Evolutionary conservation across 1,140 invertebrate species (phyloP).

Genomic region (Pachyrhynchus sulphureomaculatus): DNA sequence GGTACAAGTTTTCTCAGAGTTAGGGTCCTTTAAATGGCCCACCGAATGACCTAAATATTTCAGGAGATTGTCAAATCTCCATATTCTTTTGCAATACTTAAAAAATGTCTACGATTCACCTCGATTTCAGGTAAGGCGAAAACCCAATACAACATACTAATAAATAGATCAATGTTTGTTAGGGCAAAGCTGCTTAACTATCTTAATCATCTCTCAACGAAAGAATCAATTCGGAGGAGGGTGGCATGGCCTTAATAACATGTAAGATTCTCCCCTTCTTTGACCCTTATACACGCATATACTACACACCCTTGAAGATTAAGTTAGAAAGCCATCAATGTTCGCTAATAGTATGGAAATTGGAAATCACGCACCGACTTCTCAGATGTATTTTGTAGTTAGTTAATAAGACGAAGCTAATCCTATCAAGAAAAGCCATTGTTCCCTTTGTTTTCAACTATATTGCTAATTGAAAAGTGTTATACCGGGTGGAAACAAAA

Average conservation of each 20-base stretch:
- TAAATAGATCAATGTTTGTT: too few species aligned
- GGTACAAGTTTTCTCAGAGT: too few species aligned
- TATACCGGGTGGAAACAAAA: neutral
- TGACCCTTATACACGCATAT: conserved; percentile 27
- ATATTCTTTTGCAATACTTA: too few species aligned
- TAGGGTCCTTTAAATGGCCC: too few species aligned
- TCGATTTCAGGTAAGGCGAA: too few species aligned
- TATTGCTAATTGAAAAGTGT: conserved; percentile 15
- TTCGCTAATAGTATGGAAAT: conserved; percentile 50
- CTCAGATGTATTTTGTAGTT: conserved; percentile 46
- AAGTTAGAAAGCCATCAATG: conserved; percentile 45
- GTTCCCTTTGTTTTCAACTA: conserved; percentile 32
- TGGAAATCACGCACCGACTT: conserved; percentile 48
- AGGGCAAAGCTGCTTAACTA: too few species aligned
- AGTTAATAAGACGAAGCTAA: conserved; percentile 47
- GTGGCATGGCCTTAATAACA: conserved; percentile 6
- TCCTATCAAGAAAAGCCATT: conserved; percentile 41
- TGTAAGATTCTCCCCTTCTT: conserved; percentile 5
- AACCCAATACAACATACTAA: too few species aligned
- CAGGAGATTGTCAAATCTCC: too few species aligned
- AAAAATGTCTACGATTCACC: too few species aligned
- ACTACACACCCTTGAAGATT: conserved; percentile 35
- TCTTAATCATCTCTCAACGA: too few species aligned
- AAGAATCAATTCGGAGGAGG: neutral
- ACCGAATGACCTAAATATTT: too few species aligned